Conservation (phyloP, 23 tunicate species). For the Oikopleura dioica region DNA sequence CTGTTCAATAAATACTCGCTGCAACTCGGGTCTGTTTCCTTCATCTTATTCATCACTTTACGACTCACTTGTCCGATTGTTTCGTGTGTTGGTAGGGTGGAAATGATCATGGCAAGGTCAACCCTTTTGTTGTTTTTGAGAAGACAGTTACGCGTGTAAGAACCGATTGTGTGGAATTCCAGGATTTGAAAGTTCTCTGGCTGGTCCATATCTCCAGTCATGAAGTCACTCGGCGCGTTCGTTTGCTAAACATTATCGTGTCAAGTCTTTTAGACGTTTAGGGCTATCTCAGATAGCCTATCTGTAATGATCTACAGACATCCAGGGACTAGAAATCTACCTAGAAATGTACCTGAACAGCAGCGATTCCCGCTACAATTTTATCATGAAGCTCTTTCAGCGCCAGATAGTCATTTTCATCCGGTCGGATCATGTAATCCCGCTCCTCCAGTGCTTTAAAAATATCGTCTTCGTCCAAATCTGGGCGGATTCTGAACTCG, state of each 20-base stretch:
- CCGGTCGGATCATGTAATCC: not conserved
- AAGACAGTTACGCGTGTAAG: not conserved
- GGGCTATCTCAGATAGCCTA: too few species aligned
- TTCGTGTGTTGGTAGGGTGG: not conserved
- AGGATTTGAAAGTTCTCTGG: not conserved
- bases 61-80: not conserved
- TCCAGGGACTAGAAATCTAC: too few species aligned
- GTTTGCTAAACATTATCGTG: too few species aligned
- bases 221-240: not conserved
- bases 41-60: not conserved
- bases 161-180: not conserved
- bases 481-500: not conserved
- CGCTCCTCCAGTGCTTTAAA: not conserved
- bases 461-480: not conserved
- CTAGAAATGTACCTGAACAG: too few species aligned
- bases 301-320: too few species aligned
- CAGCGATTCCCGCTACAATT: not conserved
- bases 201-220: not conserved
- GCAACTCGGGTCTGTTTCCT: not conserved
- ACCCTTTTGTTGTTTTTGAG: not conserved
- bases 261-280: too few species aligned
- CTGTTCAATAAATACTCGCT: not conserved
- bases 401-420: not conserved
- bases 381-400: not conserved
- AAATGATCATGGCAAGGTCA: not conserved